These are phyloP conservation scores for Peromyscus nudipes DNA, from an alignment of 2,797 vertebrate species.

Conservation along the genomic window DNA sequence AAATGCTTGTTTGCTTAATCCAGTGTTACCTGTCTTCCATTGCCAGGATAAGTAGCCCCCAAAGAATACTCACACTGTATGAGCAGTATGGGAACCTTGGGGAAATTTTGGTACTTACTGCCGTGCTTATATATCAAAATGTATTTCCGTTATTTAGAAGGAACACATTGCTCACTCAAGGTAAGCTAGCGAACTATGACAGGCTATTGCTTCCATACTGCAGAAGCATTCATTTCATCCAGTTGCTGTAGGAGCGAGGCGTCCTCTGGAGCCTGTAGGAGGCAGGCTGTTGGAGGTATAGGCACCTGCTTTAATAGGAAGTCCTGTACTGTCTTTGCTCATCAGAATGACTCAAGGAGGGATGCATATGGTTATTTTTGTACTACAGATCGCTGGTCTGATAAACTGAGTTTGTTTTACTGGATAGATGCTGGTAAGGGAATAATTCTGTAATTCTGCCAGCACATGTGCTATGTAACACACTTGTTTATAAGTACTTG, in stretches of 20 bases:
- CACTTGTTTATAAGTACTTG: background rate
- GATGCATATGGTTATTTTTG: background rate
- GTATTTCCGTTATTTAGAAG: slow-evolving; percentile 20
- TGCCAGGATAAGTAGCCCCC: background rate
- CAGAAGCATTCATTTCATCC: background rate
- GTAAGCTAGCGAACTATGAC: background rate
- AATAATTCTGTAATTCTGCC: background rate
- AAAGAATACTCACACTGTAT: background rate
- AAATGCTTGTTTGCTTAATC: slow-evolving; percentile 30
- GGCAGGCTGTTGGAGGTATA: background rate
- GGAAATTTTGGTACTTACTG: background rate
- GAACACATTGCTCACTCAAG: background rate
- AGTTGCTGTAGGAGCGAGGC: background rate
- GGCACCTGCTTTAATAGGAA: slow-evolving; percentile 12
- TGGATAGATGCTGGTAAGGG: background rate
- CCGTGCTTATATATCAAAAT: background rate
- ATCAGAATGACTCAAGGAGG: background rate
- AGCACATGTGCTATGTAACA: background rate
- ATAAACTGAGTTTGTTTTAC: slow-evolving; percentile 19
- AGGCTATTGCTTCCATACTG: background rate
- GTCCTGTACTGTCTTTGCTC: background rate
- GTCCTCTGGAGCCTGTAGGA: slow-evolving; percentile 14
- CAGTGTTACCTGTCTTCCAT: background rate
- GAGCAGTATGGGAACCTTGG: background rate
- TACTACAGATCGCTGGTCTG: background rate